A percentile compares a stretch with the other conserved stretches of the same genome.
Conservation (phyloP, 1,140 invertebrate genomes). For the Odontomachus brunneus region DNA sequence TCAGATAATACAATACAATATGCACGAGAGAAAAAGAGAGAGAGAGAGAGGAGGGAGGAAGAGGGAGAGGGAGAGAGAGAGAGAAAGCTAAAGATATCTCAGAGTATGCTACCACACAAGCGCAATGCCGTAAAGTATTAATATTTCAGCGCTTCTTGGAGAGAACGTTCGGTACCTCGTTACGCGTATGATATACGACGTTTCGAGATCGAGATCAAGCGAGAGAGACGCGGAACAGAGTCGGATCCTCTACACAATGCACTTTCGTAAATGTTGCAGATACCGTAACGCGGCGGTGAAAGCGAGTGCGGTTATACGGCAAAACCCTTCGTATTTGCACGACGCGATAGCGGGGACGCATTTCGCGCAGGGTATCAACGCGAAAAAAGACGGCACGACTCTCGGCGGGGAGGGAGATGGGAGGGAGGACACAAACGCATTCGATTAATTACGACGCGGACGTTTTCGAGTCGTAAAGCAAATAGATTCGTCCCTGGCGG, state of each 20-base stretch:
- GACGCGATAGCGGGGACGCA: neutral
- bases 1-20: constrained; percentile 7
- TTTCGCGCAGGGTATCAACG: constrained; percentile 14
- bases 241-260: constrained; percentile 1
- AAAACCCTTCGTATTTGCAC: constrained; percentile 19
- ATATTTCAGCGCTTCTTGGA: constrained; percentile 17
- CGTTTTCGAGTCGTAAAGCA: constrained; percentile 52
- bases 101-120: neutral
- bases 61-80: no score
- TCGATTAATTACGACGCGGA: constrained; percentile 54
- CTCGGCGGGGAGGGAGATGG: neutral
- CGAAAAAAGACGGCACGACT: neutral
- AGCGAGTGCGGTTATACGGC: constrained; percentile 10
- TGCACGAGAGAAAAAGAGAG: no score
- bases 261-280: constrained; percentile 41
- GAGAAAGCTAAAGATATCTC: neutral
- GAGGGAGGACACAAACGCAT: constrained; percentile 22
- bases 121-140: neutral
- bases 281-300: constrained; percentile 17
- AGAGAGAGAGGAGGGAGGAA: no score
- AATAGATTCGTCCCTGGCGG: constrained; percentile 54
- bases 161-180: neutral
- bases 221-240: constrained; percentile 4
- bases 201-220: no score
- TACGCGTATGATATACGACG: neutral